A percentile compares a stretch with the other conserved stretches of the same genome.
phyloP scores from a whole-genome alignment of 1,140 invertebrate genomes.

The Aphaenogaster rudis region DNA sequence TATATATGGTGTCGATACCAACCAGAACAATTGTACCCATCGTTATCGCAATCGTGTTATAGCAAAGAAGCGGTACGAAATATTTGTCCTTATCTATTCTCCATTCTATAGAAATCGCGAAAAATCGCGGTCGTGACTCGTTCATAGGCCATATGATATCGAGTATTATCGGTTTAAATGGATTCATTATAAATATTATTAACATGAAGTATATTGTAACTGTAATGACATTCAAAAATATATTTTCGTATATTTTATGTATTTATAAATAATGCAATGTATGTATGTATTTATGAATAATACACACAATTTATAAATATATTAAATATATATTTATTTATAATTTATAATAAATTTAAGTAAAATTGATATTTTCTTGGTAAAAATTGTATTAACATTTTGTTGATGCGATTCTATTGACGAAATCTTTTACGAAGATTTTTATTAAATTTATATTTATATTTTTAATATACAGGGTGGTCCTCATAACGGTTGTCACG shows the following conservation, averaged over 20 bases:
- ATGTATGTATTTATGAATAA: neutral
- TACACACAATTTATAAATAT: too few relatives aligned
- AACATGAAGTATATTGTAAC: neutral
- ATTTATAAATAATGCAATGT: neutral
- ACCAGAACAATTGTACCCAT: neutral
- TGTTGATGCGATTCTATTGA: neutral
- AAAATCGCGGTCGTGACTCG: neutral
- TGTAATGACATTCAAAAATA: neutral
- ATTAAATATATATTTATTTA: too few relatives aligned
- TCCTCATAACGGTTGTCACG: too few relatives aligned
- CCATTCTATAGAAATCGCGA: neutral
- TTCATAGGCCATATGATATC: slow-evolving; percentile 16
- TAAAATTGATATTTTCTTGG: too few relatives aligned
- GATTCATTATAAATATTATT: neutral
- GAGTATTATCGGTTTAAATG: neutral
- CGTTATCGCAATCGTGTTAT: neutral
- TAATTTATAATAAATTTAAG: too few relatives aligned
- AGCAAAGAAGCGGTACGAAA: neutral
- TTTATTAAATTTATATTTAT: too few relatives aligned
- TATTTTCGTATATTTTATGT: neutral
- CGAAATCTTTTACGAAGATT: too few relatives aligned
- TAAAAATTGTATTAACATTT: too few relatives aligned
- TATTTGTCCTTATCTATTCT: slow-evolving; percentile 13
- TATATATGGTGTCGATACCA: neutral
- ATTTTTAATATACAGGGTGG: too few relatives aligned